Evolutionary conservation across 2,888 invertebrate genomes (phyloP), one percentile per base, ranked within the genome.

Genomic region (Drosophila mayaguana): DNA sequence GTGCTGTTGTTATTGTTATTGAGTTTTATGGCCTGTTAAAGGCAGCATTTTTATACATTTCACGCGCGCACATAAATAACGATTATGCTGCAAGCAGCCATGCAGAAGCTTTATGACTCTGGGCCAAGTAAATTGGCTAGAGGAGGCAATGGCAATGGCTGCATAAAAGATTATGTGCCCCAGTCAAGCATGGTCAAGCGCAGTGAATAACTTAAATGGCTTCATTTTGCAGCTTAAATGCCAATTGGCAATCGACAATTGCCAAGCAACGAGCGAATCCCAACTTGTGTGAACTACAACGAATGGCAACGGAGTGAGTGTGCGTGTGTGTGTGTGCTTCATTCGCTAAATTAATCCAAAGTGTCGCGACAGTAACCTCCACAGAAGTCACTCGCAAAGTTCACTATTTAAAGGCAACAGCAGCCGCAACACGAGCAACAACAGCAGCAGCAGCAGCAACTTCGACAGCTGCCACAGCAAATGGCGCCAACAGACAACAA

Each of bases 51-150:
- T 89, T 87, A 85, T 85, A 80, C 89, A 88, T 81, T 84, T 84
- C 89, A 84, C 87, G 84, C 87, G 79, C 80, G 65, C 76, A 78
- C 89, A 86, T 86, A 89, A 86, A 86, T 86, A 86, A 86, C 85
- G 82, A 89, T 85, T 85, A 78, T 75, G 72, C 64, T 59, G 65
- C 53, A 72, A 72, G 63, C 83, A 82, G 43, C 72, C 78, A 73
- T 36, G 75, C 76, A 70, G 78, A 72, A 75, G 75, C 68, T 80
- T 81, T 83, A 77, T 83, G 83, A 76, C 83, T 79, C 77, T 69
- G 72, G 62, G 73, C 83, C 72, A 82, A 82, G 77, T 55, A 73
- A 79, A 88, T 84, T 83, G 87, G 78, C 71, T 67, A 67, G 57
- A 63, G 73, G 56, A 36, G 51, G 43, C 43, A 51, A 36, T 36